Evolutionary conservation across 2,888 invertebrate species (phyloP).

Genomic region (Drosophila nigricruria): DNA sequence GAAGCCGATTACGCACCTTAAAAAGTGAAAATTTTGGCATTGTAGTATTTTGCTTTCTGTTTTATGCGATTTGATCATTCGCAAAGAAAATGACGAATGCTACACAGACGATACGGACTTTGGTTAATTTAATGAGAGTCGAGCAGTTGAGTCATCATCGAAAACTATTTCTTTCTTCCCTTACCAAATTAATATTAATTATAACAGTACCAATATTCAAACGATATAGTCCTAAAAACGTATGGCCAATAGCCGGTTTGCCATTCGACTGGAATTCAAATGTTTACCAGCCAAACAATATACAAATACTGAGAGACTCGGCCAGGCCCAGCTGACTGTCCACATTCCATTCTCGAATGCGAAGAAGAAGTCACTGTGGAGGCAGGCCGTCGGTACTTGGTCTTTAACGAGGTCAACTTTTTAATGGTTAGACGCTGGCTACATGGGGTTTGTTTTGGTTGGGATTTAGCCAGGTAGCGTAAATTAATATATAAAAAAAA

Average conservation of each 20-base stretch:
- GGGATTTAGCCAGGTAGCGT: slow-evolving; percentile 14
- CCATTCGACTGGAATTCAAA: slow-evolving; percentile 1
- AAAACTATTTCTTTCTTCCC: neutral
- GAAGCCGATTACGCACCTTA: slow-evolving; percentile 78
- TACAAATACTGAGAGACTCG: slow-evolving; percentile 11
- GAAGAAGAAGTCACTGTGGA: slow-evolving; percentile 19
- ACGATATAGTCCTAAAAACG: neutral
- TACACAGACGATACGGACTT: neutral
- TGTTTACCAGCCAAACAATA: slow-evolving; percentile 13
- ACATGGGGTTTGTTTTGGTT: slow-evolving; percentile 9
- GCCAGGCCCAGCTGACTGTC: slow-evolving; percentile 22
- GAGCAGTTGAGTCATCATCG: slow-evolving; percentile 1
- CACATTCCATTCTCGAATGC: slow-evolving; percentile 42
- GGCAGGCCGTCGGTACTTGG: slow-evolving; percentile 31
- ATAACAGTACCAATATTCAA: neutral
- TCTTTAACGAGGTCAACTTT: slow-evolving; percentile 66
- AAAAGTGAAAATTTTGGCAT: slow-evolving; percentile 78
- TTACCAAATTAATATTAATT: neutral
- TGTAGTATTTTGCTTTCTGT: slow-evolving; percentile 59
- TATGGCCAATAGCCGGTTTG: slow-evolving; percentile 10
- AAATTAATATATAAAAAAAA: slow-evolving; percentile 8
- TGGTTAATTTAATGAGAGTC: neutral
- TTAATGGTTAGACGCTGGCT: slow-evolving; percentile 20
- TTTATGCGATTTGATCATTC: slow-evolving; percentile 30
- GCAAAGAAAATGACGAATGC: slow-evolving; percentile 15